These are phyloP conservation scores for Coecobrya sp. DNA, from an alignment of 2,888 invertebrate genomes.

Conservation along the genomic window DNA sequence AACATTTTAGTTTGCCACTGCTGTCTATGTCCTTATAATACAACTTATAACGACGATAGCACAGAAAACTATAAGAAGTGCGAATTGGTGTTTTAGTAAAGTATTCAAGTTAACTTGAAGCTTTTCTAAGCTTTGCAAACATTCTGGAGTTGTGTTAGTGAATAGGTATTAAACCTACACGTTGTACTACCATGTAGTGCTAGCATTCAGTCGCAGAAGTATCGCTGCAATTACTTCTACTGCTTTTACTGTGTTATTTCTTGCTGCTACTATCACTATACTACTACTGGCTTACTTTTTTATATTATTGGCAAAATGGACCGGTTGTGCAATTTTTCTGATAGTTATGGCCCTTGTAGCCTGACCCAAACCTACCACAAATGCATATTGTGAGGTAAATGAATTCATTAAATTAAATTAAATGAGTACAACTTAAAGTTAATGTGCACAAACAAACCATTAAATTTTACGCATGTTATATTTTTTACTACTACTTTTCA, in stretches of 20 bases:
- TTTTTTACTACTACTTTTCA: slow-evolving; percentile 35
- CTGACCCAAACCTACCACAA: slow-evolving; percentile 81
- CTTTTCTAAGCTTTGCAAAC: not conserved
- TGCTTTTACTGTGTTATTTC: slow-evolving; percentile 17
- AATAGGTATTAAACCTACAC: too few relatives aligned
- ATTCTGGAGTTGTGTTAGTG: not conserved
- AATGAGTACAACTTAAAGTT: slow-evolving; percentile 81
- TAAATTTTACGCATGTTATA: slow-evolving; percentile 79
- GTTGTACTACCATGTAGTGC: too few relatives aligned
- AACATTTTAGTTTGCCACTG: too few relatives aligned
- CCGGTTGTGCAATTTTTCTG: slow-evolving; percentile 81
- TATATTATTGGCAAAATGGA: slow-evolving; percentile 78
- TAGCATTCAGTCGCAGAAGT: not conserved
- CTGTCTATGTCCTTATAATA: too few relatives aligned
- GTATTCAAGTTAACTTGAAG: not conserved
- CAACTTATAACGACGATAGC: not conserved
- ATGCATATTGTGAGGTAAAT: slow-evolving; percentile 79
- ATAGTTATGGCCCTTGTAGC: slow-evolving; percentile 79
- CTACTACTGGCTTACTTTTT: slow-evolving; percentile 76
- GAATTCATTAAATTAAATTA: slow-evolving; percentile 82
- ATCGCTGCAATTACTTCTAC: slow-evolving; percentile 34
- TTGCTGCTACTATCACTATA: not conserved
- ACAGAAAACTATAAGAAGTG: slow-evolving; percentile 21
- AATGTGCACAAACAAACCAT: slow-evolving; percentile 80
- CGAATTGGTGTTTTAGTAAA: not conserved